Conservation (phyloP, 2,113 vertebrate genomes). For the Morone chrysops region DNA sequence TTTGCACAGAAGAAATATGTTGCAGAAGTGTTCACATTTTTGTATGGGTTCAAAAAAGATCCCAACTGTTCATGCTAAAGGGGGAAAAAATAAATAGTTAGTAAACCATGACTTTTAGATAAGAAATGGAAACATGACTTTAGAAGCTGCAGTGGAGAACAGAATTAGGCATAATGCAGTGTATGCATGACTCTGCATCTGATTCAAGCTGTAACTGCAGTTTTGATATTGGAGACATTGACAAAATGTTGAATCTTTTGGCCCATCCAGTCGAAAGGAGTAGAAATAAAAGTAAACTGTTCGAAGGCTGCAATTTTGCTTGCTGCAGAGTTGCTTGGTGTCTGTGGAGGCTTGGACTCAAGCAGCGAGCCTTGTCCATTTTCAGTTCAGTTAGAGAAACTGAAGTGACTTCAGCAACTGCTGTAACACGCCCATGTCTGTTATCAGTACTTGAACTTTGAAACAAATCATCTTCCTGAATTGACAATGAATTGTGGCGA, state of each 20-base stretch:
- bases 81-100: neutral
- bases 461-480: constrained; percentile 23
- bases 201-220: neutral
- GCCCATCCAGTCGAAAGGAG: neutral
- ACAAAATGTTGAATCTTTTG: neutral
- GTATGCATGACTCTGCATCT: neutral
- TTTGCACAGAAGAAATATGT: neutral
- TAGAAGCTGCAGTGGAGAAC: no score
- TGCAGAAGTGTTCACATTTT: neutral
- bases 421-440: constrained; percentile 1
- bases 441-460: constrained; percentile 39
- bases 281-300: neutral
- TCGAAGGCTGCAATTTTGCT: neutral
- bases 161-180: no score
- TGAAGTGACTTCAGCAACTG: neutral
- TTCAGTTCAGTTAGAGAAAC: neutral
- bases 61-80: neutral
- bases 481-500: neutral
- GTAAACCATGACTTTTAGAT: neutral
- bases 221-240: neutral
- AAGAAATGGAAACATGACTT: no score
- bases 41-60: neutral
- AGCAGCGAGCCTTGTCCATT: neutral
- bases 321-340: neutral
- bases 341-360: neutral